Evolutionary conservation across 2,797 vertebrate species (phyloP).

Genomic region (Philypnodon macrostomus): DNA sequence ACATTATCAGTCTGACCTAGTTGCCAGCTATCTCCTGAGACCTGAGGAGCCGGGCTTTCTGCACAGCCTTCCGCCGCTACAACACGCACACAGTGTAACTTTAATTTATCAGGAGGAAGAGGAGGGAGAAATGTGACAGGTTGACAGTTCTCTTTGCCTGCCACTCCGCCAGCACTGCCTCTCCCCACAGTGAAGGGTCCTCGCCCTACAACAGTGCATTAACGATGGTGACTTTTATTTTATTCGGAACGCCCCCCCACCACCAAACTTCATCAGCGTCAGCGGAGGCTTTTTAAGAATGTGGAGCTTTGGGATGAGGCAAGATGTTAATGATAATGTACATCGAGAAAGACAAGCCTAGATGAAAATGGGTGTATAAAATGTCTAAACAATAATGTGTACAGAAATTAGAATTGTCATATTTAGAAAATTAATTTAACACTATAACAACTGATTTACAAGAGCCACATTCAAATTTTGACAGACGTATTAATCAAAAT

Average conservation of each 20-base stretch:
- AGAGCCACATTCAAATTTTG: background rate
- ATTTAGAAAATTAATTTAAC: too few species aligned
- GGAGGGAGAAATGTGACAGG: slow-evolving; percentile 76
- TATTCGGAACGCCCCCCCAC: slow-evolving; percentile 50
- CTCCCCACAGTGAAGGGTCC: slow-evolving; percentile 71
- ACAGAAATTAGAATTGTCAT: too few species aligned
- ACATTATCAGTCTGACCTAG: slow-evolving; percentile 85
- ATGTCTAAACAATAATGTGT: too few species aligned
- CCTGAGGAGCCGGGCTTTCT: slow-evolving; percentile 74
- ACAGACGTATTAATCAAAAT: background rate
- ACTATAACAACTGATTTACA: background rate
- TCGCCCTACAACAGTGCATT: slow-evolving; percentile 60
- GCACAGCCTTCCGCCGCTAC: slow-evolving; percentile 75
- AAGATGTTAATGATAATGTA: slow-evolving; percentile 1
- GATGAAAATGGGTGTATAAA: too few species aligned
- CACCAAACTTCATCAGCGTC: slow-evolving; percentile 67
- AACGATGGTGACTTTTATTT: slow-evolving; percentile 52
- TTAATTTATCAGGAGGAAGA: slow-evolving; percentile 78
- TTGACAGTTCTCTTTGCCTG: slow-evolving; percentile 80
- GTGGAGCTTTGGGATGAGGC: slow-evolving; percentile 33
- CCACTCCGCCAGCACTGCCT: slow-evolving; percentile 69
- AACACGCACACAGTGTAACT: slow-evolving; percentile 78
- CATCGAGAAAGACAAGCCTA: too few species aligned
- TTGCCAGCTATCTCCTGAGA: slow-evolving; percentile 82
- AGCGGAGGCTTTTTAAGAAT: slow-evolving; percentile 58